Evolutionary conservation across 2,113 vertebrate species (phyloP).

Genomic region (Ginglymostoma cirratum): DNA sequence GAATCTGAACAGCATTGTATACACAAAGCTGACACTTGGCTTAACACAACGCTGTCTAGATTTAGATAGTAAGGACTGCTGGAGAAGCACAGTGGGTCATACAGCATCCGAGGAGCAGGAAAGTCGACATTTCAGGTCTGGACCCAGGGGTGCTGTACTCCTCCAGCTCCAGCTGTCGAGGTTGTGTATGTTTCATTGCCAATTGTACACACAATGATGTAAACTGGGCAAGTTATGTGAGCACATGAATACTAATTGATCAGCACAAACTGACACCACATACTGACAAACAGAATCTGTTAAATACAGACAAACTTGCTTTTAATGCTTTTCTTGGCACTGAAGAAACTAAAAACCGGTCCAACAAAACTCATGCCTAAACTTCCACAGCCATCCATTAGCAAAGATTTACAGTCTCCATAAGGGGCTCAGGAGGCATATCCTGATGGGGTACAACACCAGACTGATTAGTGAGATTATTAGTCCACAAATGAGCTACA

Average conservation of each 20-base stretch:
- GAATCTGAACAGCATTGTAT: neutral
- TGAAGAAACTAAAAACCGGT: neutral
- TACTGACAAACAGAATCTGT: slow-evolving; percentile 21
- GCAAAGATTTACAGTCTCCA: neutral
- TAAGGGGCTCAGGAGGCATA: neutral
- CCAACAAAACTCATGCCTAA: neutral
- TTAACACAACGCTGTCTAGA: neutral
- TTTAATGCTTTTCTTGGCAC: slow-evolving; percentile 5
- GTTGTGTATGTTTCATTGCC: neutral
- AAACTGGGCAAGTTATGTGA: slow-evolving; percentile 22
- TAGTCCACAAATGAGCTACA: neutral
- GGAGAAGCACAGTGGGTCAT: no score
- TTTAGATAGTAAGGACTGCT: neutral
- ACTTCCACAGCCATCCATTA: neutral
- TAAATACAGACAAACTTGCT: neutral
- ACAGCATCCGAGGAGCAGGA: no score
- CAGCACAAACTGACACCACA: neutral
- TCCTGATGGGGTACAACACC: neutral
- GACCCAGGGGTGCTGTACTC: no score
- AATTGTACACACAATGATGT: neutral
- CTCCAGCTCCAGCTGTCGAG: neutral
- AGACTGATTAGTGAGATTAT: neutral
- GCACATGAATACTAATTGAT: slow-evolving; percentile 8
- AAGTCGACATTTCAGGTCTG: no score
- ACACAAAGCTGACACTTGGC: neutral